Percentiles rank a stretch among this genome's conserved stretches.
Evolutionary conservation across 2,113 vertebrate genomes (phyloP).

Genomic region (Megaceryle torquata): DNA sequence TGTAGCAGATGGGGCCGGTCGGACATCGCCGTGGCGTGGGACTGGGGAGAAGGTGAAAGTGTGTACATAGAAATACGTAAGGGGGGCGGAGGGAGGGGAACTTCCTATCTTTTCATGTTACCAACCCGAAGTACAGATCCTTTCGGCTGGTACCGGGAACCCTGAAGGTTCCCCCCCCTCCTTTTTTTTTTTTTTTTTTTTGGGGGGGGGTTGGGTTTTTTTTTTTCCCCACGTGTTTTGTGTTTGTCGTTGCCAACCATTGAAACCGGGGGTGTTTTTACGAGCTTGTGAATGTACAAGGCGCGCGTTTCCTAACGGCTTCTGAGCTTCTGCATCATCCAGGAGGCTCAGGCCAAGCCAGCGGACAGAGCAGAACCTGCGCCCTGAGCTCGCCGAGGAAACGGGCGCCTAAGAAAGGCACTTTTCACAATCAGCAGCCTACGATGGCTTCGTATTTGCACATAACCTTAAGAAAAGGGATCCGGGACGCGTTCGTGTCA

Average conservation of each 20-base stretch:
- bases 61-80: slow-evolving; percentile 22
- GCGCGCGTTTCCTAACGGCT: slow-evolving; percentile 43
- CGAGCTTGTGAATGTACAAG: slow-evolving; percentile 66
- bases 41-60: slow-evolving; percentile 73
- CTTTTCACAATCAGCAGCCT: slow-evolving; percentile 55
- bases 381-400: slow-evolving; percentile 2
- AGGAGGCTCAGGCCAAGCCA: slow-evolving; percentile 32
- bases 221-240: background rate
- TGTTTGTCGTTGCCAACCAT: slow-evolving; percentile 59
- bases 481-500: slow-evolving; percentile 44
- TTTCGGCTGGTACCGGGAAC: slow-evolving; percentile 54
- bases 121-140: slow-evolving; percentile 63
- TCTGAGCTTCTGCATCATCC: slow-evolving; percentile 14
- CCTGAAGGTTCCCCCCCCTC: background rate
- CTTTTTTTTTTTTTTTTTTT: background rate
- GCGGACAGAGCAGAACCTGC: background rate
- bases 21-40: slow-evolving; percentile 82
- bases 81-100: slow-evolving; percentile 61
- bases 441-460: slow-evolving; percentile 54
- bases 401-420: slow-evolving; percentile 5
- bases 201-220: background rate
- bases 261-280: background rate
- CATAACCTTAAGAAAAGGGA: slow-evolving; percentile 51
- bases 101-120: slow-evolving; percentile 64
- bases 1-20: slow-evolving; percentile 76